These are phyloP conservation scores for Ctenopoma kingsleyae DNA, from an alignment of 2,797 vertebrate species.

Conservation along the genomic window DNA sequence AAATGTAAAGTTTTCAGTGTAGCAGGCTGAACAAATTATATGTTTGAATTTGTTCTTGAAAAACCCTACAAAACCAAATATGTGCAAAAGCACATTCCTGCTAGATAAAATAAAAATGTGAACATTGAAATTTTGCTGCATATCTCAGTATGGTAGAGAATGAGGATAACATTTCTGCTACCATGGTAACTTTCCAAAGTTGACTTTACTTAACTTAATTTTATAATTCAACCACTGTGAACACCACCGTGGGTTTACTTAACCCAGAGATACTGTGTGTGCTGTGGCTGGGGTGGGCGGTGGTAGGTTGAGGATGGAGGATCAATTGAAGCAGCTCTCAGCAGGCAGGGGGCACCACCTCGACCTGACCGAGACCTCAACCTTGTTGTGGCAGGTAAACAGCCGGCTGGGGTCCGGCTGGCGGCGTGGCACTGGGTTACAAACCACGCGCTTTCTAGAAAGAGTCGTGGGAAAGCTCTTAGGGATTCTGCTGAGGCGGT, in stretches of 20 bases:
- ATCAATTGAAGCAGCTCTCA: slow-evolving; percentile 21
- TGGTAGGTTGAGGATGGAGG: slow-evolving; percentile 15
- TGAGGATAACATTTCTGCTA: not conserved
- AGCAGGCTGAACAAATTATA: not conserved
- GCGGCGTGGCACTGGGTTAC: slow-evolving; percentile 3
- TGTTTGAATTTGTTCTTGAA: no score
- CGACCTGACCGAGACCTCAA: slow-evolving; percentile 20
- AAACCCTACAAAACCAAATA: not conserved
- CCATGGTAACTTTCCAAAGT: not conserved
- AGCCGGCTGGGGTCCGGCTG: slow-evolving; percentile 25
- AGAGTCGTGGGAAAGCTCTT: slow-evolving; percentile 3
- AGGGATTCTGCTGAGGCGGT: slow-evolving; percentile 13
- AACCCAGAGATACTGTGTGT: slow-evolving; percentile 4
- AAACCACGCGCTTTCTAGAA: not conserved
- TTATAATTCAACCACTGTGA: not conserved
- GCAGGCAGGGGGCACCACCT: slow-evolving; percentile 43
- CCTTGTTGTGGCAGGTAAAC: slow-evolving; percentile 3
- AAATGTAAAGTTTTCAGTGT: not conserved
- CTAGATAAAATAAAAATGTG: not conserved
- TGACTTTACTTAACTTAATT: no score
- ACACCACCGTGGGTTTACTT: no score
- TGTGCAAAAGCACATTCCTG: not conserved
- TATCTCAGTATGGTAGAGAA: not conserved
- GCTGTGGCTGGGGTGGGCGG: not conserved
- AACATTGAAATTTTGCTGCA: not conserved